Conservation (phyloP, 1,140 invertebrate genomes). For the Drosophila leontia region DNA sequence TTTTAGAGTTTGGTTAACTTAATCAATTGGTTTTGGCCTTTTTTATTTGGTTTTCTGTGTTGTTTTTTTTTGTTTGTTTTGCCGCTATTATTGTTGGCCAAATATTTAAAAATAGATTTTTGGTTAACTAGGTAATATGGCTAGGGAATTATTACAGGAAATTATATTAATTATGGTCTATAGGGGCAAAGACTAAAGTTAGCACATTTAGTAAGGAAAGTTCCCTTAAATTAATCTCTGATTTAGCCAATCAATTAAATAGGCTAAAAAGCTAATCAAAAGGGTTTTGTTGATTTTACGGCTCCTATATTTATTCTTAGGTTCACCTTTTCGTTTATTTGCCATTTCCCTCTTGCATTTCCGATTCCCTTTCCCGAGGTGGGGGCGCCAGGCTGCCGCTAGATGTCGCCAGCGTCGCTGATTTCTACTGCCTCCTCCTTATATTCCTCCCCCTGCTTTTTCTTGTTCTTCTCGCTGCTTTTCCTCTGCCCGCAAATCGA, state of each 20-base stretch:
- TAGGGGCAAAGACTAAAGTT: background rate
- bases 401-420: constrained; percentile 22
- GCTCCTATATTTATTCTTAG: constrained; percentile 7
- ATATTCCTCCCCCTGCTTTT: constrained; percentile 16
- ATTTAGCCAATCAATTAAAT: background rate
- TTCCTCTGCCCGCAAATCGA: constrained; percentile 50
- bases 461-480: constrained; percentile 19
- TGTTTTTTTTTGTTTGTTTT: constrained; percentile 22
- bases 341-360: constrained; percentile 47
- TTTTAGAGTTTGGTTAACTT: constrained; percentile 54
- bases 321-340: constrained; percentile 29
- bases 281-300: background rate
- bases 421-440: constrained; percentile 1
- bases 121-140: background rate
- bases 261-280: background rate
- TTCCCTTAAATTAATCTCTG: background rate
- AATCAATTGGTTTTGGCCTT: constrained; percentile 61
- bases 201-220: background rate
- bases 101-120: constrained; percentile 17
- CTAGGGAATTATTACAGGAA: constrained; percentile 3
- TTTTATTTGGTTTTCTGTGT: constrained; percentile 9
- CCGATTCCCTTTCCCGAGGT: constrained; percentile 21
- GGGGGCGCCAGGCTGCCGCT: background rate
- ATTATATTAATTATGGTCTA: background rate
- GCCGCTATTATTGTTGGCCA: background rate